Percentiles rank a stretch among this genome's conserved stretches.
Conservation (phyloP, 1,140 invertebrate species). For the Drosophila malerkotliana region DNA sequence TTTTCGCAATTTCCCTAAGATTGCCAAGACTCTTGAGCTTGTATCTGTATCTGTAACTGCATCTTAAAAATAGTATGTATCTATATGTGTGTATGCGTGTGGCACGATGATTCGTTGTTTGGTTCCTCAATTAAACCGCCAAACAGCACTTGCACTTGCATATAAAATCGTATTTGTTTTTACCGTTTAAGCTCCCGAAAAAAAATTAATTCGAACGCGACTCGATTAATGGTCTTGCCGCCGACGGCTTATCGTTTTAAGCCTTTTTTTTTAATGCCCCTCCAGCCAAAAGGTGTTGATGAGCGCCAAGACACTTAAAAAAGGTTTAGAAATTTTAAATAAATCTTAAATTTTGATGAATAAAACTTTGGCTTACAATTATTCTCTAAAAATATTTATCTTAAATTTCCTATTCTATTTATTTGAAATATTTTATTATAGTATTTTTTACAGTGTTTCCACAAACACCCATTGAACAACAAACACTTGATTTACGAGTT, state of each 20-base stretch:
- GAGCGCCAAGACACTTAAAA: neutral
- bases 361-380: too few relatives aligned
- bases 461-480: neutral
- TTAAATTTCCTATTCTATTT: too few relatives aligned
- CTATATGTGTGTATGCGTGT: constrained; percentile 29
- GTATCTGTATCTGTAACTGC: constrained; percentile 13
- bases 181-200: constrained; percentile 19
- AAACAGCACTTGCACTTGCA: constrained; percentile 33
- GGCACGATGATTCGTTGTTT: constrained; percentile 17
- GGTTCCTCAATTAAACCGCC: constrained; percentile 41
- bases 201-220: constrained; percentile 16
- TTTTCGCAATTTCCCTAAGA: constrained; percentile 52
- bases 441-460: neutral
- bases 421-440: too few relatives aligned
- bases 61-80: constrained; percentile 8
- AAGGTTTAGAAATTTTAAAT: neutral
- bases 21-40: constrained; percentile 14
- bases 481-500: constrained; percentile 51
- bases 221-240: constrained; percentile 17
- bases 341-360: too few relatives aligned
- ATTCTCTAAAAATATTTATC: too few relatives aligned
- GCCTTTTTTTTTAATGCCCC: constrained; percentile 2
- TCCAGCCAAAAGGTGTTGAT: constrained; percentile 22
- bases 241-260: constrained; percentile 14
- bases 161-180: constrained; percentile 36